Evolutionary conservation across 2,797 vertebrate genomes (phyloP).

Genomic region (Pangasius krempfi): DNA sequence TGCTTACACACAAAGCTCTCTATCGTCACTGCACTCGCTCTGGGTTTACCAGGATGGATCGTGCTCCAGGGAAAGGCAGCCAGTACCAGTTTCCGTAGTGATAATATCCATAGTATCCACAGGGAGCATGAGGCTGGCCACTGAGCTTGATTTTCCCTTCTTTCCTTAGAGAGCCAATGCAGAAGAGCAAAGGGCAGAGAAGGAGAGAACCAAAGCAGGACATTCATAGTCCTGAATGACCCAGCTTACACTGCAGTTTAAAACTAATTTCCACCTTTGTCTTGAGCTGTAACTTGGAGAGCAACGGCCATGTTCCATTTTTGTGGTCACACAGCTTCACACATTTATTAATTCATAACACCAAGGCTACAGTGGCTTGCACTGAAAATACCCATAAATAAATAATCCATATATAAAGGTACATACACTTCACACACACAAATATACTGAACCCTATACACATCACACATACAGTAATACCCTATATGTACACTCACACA

Average conservation of each 20-base stretch:
- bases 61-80: conserved; percentile 37
- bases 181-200: conserved; percentile 17
- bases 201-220: neutral
- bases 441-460: neutral
- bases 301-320: neutral
- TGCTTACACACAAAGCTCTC: neutral
- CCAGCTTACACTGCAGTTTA: conserved; percentile 2
- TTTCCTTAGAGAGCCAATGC: neutral
- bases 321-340: neutral
- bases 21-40: neutral
- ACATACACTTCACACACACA: neutral
- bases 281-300: neutral
- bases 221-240: neutral
- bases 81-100: conserved; percentile 31
- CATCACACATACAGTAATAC: neutral
- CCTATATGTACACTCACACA: neutral
- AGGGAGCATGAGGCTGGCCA: conserved; percentile 36
- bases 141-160: conserved; percentile 31
- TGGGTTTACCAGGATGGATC: neutral
- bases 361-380: neutral
- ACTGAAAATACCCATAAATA: neutral
- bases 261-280: neutral
- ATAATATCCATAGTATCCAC: conserved; percentile 43
- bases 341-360: conserved; percentile 1
- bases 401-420: neutral